Percentiles rank a stretch among this genome's conserved stretches.
phyloP scores from a whole-genome alignment of 2,888 invertebrate genomes.

The Sisyra terminalis region DNA sequence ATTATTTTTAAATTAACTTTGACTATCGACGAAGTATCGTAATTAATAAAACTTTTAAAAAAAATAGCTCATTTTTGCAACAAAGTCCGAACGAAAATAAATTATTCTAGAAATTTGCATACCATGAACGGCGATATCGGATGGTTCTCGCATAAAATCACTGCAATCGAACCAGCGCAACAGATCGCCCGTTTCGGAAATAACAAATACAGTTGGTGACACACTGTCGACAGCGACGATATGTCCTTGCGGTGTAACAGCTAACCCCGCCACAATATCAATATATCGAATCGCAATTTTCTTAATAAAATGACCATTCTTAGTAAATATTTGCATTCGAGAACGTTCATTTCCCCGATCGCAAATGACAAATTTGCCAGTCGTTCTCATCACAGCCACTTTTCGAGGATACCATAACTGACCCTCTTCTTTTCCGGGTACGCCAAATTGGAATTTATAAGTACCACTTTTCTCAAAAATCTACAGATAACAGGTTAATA shows the following conservation, averaged over 20 bases:
- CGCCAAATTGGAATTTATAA: slow-evolving; percentile 88
- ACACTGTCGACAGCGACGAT: slow-evolving; percentile 96
- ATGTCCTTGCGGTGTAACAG: slow-evolving; percentile 80
- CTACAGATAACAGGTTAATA: slow-evolving; percentile 25
- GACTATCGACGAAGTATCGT: not conserved
- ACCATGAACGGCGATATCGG: slow-evolving; percentile 91
- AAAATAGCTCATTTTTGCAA: not conserved
- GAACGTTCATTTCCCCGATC: slow-evolving; percentile 94
- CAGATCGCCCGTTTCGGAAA: slow-evolving; percentile 82
- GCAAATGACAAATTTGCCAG: slow-evolving; percentile 89
- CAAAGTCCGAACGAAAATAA: slow-evolving; percentile 5
- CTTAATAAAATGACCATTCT: slow-evolving; percentile 87
- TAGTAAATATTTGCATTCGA: slow-evolving; percentile 94
- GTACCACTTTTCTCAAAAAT: slow-evolving; percentile 89
- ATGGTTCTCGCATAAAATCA: slow-evolving; percentile 94
- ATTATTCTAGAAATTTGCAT: slow-evolving; percentile 22
- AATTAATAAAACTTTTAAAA: not conserved
- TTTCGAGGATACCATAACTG: slow-evolving; percentile 96
- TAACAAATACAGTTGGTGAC: slow-evolving; percentile 89
- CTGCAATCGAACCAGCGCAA: slow-evolving; percentile 96
- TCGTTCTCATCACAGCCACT: slow-evolving; percentile 77
- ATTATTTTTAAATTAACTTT: not conserved
- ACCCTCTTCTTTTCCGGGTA: slow-evolving; percentile 89
- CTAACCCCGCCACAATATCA: slow-evolving; percentile 85
- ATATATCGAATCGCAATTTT: slow-evolving; percentile 85